Evolutionary conservation across 2,113 vertebrate species (phyloP), one percentile per base, ranked within the genome.

Genomic region (Quiscalus mexicanus): DNA sequence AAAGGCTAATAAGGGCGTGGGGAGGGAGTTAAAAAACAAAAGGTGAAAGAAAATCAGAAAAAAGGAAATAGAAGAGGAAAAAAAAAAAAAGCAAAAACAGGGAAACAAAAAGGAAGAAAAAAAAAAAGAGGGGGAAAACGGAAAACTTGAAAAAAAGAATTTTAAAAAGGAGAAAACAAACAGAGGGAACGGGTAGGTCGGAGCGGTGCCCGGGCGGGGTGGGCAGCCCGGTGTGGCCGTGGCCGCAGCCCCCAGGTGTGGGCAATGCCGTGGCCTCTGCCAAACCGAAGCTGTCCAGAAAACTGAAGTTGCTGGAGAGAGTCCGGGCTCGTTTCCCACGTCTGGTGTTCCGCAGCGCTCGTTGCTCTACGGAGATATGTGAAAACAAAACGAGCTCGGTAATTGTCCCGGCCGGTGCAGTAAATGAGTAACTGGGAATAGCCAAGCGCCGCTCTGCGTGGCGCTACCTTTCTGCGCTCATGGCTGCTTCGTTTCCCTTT

Each of bases 141-240:
- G 7, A 5, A 9, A 19, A 10, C 1, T 0, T 2, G 3, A 1
- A 1, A 1, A n/a, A 15, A 5, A 0, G 0, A 15, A 21, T 24
- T 49, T 5, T 0, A 13, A 8, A 3, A 10, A 2, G 5, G 1
- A 27, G 5, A 9, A n/a, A 31, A 3, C 6, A 22, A n/a, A 1
- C 3, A 5, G 9, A 19, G n/a, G 8, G 8, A 24, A 2, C 9
- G 52, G 69, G 58, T 44, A 1, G 10, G 27, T 5, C 0, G 42
- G 27, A 28, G 62, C 20, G 7, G 20, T 79, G 53, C 11, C 65
- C 70, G 8, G 70, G 55, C 16, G 10, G 64, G 19, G 50, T 3
- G 75, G 30, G 60, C 49, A 31, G 74, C 65, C 9, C 89, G 11
- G 16, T 3, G 65, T 5, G 42, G 50, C 86, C 59, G 50, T 3